Conservation (phyloP, 2,797 vertebrate genomes). For the Sebastes kiyomatsui region DNA sequence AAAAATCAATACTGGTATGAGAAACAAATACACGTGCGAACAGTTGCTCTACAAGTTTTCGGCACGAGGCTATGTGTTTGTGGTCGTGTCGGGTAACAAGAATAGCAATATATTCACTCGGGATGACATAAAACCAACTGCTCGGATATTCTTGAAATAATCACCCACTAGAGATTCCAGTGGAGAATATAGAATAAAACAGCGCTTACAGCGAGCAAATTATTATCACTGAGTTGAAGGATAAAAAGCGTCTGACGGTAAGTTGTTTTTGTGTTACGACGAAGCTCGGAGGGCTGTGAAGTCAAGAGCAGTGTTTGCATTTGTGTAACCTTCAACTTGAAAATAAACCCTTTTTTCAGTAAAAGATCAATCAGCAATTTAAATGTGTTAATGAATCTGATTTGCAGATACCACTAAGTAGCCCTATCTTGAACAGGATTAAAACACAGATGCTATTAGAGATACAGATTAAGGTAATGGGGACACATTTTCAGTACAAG, state of each 20-base stretch:
- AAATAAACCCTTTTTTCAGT: conserved; percentile 6
- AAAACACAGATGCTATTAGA: conserved; percentile 51
- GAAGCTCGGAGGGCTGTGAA: conserved; percentile 10
- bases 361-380: conserved; percentile 48
- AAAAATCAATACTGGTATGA: conserved; percentile 64
- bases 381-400: conserved; percentile 57
- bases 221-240: conserved; percentile 12
- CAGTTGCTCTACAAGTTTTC: conserved; percentile 30
- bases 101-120: conserved; percentile 24
- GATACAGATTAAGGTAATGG: conserved; percentile 43
- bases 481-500: conserved; percentile 18
- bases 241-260: conserved; percentile 2
- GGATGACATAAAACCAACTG: conserved; percentile 10
- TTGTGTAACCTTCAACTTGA: conserved; percentile 25
- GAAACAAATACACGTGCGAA: conserved; percentile 46
- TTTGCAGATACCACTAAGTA: conserved; percentile 57
- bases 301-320: conserved; percentile 21
- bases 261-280: conserved; percentile 13
- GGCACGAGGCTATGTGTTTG: conserved; percentile 16
- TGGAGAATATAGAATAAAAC: not conserved
- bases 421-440: conserved; percentile 45
- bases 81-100: conserved; percentile 2
- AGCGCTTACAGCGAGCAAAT: conserved; percentile 6
- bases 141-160: conserved; percentile 10
- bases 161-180: conserved; percentile 5